Percentiles rank a stretch among this genome's conserved stretches.
These are phyloP conservation scores for Paraescarpia echinospica DNA, from an alignment of 1,140 invertebrate species.

Conservation along the genomic window DNA sequence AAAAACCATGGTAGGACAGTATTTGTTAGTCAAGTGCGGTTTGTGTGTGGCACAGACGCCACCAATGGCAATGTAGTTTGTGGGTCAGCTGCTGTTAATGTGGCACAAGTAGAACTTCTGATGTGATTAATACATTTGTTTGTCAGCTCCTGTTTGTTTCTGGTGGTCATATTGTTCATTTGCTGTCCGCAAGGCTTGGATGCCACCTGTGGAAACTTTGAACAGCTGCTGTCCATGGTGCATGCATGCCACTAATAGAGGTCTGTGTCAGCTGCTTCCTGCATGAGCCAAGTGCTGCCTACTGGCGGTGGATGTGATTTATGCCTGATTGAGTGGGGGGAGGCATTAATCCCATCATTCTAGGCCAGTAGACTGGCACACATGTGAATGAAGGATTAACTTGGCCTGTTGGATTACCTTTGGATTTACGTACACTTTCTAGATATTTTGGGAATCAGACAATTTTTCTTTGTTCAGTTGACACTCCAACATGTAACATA, in stretches of 20 bases:
- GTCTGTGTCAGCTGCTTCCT: background rate
- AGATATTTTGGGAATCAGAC: too few relatives aligned
- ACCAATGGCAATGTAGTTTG: too few relatives aligned
- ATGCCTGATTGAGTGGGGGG: too few relatives aligned
- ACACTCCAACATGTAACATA: too few relatives aligned
- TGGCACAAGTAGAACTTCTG: too few relatives aligned
- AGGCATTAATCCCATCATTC: background rate
- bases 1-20: background rate
- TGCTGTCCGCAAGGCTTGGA: background rate
- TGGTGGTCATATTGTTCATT: background rate
- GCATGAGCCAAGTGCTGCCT: background rate
- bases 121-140: background rate
- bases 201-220: background rate
- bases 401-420: background rate
- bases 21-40: too few relatives aligned
- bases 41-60: too few relatives aligned
- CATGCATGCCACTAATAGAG: background rate
- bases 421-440: background rate
- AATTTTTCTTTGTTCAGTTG: too few relatives aligned
- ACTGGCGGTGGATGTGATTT: background rate
- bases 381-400: background rate
- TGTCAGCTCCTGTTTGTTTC: background rate
- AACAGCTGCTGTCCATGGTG: background rate
- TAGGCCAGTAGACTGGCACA: too few relatives aligned
- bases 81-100: too few relatives aligned